Base-by-base conservation (phyloP, 2,113 vertebrate genomes). In the Chloebia gouldiae region DNA sequence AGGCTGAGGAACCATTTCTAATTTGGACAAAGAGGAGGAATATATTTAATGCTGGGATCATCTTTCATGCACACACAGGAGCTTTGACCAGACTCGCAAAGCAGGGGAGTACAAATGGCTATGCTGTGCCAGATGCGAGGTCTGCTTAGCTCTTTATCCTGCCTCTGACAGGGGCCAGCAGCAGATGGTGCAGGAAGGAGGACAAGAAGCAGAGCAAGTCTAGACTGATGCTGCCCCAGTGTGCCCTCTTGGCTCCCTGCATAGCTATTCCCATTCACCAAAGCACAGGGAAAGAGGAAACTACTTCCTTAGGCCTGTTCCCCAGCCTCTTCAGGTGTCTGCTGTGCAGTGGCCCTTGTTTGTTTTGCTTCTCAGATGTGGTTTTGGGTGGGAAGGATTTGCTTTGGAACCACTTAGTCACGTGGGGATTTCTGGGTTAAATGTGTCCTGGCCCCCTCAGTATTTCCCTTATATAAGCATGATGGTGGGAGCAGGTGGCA, bases 91-190 rank as follows among this genome's bases (percentile, higher is more conserved):
- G 80, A 33, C 70, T 78, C 1, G 1, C 51, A 24, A 72, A 76
- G 64, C 80, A 86, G 68, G 19, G 50, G 59, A 85, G 35, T 77
- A 77, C 37, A 76, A 88, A 92, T 39, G 66, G 51, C 72, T 93
- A 66, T 2, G 13, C 47, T n/a, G 59, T 3, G 15, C 49, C 0
- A 1, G 79, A 63, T 70, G 56, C 0, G 0, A 81, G 68, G 71
- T 94, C 83, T 22, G 4, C 68, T 90, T 65, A 70, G 71, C 64
- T 81, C 83, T 77, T 93, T 37, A 71, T 92, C 59, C 88, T 53
- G 24, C 88, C 42, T 82, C 54, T 93, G 79, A 54, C 84, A 73
- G 53, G 57, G 73, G 44, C 70, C 66, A 80, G 70, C 81, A 90
- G 78, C 54, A 65, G 50, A 70, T 88, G 76, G 76, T 70, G 39